A percentile compares a stretch with the other conserved stretches of the same genome.
phyloP scores from a whole-genome alignment of 1,140 invertebrate genomes.

The Augochlora pura region DNA sequence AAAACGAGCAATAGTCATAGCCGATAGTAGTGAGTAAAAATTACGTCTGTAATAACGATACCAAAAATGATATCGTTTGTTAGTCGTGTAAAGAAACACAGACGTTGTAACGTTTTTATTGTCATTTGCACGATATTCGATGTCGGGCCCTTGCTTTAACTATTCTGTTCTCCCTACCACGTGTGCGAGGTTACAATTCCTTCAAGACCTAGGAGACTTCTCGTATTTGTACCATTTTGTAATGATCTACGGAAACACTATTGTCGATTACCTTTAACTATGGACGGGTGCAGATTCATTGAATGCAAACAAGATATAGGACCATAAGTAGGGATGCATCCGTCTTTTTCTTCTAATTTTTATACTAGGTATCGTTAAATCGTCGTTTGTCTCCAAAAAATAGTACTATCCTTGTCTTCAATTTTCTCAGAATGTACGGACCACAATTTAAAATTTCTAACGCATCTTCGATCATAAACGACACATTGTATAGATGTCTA shows the following conservation, averaged over 20 bases:
- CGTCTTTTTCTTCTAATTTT: background rate
- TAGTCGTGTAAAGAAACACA: constrained; percentile 24
- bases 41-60: background rate
- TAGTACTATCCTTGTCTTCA: background rate
- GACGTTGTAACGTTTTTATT: constrained; percentile 43
- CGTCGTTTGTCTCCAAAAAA: too few species aligned
- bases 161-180: background rate
- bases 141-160: background rate
- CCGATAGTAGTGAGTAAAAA: constrained; percentile 38
- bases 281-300: constrained; percentile 15
- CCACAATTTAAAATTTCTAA: background rate
- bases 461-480: background rate
- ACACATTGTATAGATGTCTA: background rate
- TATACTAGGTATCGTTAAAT: background rate
- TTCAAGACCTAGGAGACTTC: constrained; percentile 17
- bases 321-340: background rate
- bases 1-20: constrained; percentile 64
- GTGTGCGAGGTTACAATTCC: constrained; percentile 16
- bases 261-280: constrained; percentile 22
- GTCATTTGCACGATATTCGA: constrained; percentile 16
- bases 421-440: background rate
- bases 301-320: background rate
- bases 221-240: constrained; percentile 45
- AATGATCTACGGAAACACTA: constrained; percentile 24
- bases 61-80: constrained; percentile 9